These are phyloP conservation scores for Lates calcarifer DNA, from an alignment of 2,113 vertebrate species.

Conservation along the genomic window DNA sequence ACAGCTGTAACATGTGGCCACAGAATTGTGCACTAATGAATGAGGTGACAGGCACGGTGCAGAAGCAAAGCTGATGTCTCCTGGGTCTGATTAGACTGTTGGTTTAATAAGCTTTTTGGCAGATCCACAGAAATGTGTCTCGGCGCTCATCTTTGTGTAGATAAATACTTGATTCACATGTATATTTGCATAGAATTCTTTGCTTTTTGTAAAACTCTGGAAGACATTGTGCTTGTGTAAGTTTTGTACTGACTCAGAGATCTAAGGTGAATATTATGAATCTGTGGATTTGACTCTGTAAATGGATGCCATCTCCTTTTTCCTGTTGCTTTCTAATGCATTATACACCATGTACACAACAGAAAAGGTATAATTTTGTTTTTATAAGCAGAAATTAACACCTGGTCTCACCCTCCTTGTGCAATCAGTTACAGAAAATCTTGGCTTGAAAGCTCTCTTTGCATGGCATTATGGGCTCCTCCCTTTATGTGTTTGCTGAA, in stretches of 20 bases:
- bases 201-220: neutral
- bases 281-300: neutral
- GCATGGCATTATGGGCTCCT: neutral
- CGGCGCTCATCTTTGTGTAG: neutral
- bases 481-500: constrained; percentile 6
- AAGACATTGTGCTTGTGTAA: neutral
- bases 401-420: neutral
- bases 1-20: constrained; percentile 57
- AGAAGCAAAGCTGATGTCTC: constrained; percentile 63
- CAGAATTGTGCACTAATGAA: constrained; percentile 54
- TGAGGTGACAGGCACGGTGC: constrained; percentile 62
- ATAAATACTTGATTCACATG: constrained; percentile 23
- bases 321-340: neutral
- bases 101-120: constrained; percentile 57
- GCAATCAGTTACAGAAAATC: neutral
- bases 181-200: neutral
- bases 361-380: neutral
- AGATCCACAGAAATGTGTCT: constrained; percentile 24
- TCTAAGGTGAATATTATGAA: constrained; percentile 12
- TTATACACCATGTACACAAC: neutral
- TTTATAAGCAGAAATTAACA: constrained; percentile 6
- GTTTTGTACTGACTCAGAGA: neutral
- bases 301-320: neutral
- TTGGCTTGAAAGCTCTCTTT: neutral
- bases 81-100: constrained; percentile 57